Evolutionary conservation across 64 coral and sea anemone species (phyloP).

Genomic region (Platygyra sinensis): DNA sequence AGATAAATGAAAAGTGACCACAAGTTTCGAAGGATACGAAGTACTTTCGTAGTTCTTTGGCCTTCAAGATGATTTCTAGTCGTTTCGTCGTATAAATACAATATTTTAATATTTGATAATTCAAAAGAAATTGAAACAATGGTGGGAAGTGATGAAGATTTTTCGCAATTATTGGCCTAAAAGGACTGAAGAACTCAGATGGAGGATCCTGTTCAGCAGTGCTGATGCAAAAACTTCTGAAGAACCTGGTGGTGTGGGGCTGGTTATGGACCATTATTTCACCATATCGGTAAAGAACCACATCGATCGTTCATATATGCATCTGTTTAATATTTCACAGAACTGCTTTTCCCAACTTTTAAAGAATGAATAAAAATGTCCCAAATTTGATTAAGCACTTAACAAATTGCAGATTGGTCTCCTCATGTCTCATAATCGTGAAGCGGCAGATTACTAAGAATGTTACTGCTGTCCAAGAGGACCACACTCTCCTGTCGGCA

Average conservation of each 20-base stretch:
- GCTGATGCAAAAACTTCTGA: conserved; percentile 43
- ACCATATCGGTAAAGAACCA: conserved; percentile 71
- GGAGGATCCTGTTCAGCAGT: conserved; percentile 43
- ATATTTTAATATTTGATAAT: not conserved
- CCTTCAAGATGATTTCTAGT: not conserved
- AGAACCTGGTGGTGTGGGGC: conserved; percentile 41
- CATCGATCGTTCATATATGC: too few species aligned
- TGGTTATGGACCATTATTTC: conserved; percentile 88
- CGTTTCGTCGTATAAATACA: not conserved
- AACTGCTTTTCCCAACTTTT: too few species aligned
- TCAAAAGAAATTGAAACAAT: not conserved
- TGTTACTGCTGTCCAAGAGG: conserved; percentile 87
- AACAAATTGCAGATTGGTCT: conserved; percentile 67
- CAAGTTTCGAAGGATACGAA: too few species aligned
- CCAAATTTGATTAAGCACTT: not conserved
- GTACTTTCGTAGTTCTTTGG: not conserved
- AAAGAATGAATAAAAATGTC: too few species aligned
- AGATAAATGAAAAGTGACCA: too few species aligned
- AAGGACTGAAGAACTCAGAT: not conserved
- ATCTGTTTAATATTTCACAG: not conserved
- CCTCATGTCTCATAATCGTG: conserved; percentile 70
- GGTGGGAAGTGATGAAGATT: not conserved
- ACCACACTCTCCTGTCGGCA: conserved; percentile 80
- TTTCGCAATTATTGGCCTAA: not conserved
- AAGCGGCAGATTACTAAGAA: conserved; percentile 87